Percentiles rank a stretch among this genome's conserved stretches.
phyloP scores from a whole-genome alignment of 1,140 invertebrate species.

The Drosophila bipectinata region DNA sequence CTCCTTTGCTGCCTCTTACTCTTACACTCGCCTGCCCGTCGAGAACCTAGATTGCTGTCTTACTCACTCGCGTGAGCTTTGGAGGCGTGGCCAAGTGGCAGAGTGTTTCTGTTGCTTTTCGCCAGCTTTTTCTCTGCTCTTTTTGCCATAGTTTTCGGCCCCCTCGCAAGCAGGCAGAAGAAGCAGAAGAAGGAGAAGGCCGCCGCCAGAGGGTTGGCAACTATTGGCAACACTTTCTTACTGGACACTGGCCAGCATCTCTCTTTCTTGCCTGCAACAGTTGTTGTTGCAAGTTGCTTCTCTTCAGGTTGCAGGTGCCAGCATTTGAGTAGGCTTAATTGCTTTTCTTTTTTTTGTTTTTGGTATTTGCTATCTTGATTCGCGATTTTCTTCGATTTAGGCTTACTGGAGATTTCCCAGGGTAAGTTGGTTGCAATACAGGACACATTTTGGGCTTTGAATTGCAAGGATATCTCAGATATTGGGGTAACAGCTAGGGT shows the following conservation, averaged over 20 bases:
- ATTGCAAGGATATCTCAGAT: background rate
- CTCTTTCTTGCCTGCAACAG: constrained; percentile 56
- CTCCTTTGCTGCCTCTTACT: background rate
- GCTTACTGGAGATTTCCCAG: background rate
- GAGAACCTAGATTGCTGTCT: constrained; percentile 66
- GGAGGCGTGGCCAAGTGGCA: constrained; percentile 67
- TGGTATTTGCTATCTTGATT: constrained; percentile 34
- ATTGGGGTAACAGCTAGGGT: too few relatives aligned
- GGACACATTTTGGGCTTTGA: background rate
- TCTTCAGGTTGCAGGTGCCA: constrained; percentile 32
- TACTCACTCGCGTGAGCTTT: constrained; percentile 54
- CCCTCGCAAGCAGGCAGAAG: constrained; percentile 62
- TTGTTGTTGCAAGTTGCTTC: constrained; percentile 18
- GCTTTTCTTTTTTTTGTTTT: constrained; percentile 14
- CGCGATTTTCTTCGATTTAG: constrained; percentile 41
- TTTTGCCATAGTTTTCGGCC: constrained; percentile 61
- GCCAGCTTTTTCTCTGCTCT: constrained; percentile 70
- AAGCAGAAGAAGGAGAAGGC: constrained; percentile 52
- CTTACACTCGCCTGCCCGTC: background rate
- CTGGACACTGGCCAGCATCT: constrained; percentile 58
- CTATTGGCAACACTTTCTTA: constrained; percentile 75
- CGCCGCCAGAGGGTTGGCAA: constrained; percentile 58
- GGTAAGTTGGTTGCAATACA: background rate
- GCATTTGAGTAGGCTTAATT: constrained; percentile 26
- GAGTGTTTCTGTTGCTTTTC: constrained; percentile 36